Base-by-base conservation (phyloP, 1,140 invertebrate species). In the Reticulitermes speratus region DNA sequence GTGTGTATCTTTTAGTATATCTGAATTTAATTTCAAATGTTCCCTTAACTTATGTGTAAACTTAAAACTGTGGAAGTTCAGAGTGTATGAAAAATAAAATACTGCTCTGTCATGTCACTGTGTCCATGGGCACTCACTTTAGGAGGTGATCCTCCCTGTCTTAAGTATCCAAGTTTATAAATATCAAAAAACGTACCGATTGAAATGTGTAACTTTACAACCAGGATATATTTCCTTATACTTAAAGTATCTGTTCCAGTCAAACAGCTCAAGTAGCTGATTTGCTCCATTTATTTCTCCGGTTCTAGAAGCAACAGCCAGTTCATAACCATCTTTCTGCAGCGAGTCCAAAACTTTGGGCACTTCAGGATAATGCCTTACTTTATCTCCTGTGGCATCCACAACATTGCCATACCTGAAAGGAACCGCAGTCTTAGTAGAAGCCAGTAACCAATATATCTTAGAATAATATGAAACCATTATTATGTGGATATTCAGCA, bases 221-320 rank as follows among this genome's bases (percentile, higher is more conserved):
- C 95, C 95, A 48, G 96, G 95, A 92, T 95, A 96, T 87, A 96
- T 96, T 91, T 96, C 94, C 89, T 93, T 93, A 88, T 95, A 95
- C 32, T 91, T 91, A 88, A 96, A 94, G 90, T 94, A 96, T 88
- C 94, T 92, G 30, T 95, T 90, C 95, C 95, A 96, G 44, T 92
- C 92, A 89, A 96, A 95, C 45, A 96, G 90, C 23, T 94, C 87
- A 11, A 96, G 87, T n/a, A 97, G 90, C 87, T 95, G 92, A 85
- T 94, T 91, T 3, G 95, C 96, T 81, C 94, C 95, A 65, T 91
- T 86, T 86, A 94, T 93, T 91, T 95, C 94, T 65, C 91, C 89
- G 11, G 96, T 96, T 88, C 96, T 92, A 65, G 95, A 96, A 44
- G 95, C 95, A 23, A 95, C 90, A 59, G 91, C 94, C 86, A 96